Conservation (phyloP, 2,888 invertebrate species). For the Ochropleura plecta region DNA sequence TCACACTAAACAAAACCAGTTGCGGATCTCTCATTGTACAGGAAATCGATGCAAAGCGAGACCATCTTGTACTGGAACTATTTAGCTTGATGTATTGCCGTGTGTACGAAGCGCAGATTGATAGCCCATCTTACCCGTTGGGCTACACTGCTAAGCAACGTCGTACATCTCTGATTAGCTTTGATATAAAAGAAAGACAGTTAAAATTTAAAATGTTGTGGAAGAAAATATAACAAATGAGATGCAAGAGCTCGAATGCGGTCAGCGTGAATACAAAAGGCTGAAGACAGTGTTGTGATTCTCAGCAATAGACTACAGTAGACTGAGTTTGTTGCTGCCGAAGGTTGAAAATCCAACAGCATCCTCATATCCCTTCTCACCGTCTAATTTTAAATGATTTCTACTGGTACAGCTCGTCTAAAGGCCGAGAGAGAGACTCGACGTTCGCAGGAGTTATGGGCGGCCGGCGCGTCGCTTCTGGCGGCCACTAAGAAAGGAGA, state of each 20-base stretch:
- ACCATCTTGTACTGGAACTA: too few relatives aligned
- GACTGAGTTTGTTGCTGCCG: background rate
- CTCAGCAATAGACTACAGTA: background rate
- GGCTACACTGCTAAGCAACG: background rate
- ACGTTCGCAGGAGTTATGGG: constrained; percentile 97
- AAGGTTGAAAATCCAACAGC: background rate
- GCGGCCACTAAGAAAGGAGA: constrained; percentile 94
- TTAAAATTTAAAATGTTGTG: background rate
- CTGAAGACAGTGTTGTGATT: background rate
- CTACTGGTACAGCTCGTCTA: constrained; percentile 90
- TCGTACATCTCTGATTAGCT: background rate
- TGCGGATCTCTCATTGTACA: too few relatives aligned
- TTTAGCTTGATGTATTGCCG: too few relatives aligned
- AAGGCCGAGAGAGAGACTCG: constrained; percentile 93
- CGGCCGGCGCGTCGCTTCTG: constrained; percentile 96
- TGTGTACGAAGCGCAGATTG: background rate
- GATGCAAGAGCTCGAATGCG: background rate
- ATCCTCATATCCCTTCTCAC: background rate
- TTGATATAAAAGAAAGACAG: too few relatives aligned
- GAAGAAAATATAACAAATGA: background rate
- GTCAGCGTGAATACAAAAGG: background rate
- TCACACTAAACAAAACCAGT: too few relatives aligned
- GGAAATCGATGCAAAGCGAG: too few relatives aligned
- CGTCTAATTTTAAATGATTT: background rate
- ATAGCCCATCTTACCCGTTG: too few relatives aligned